Evolutionary conservation across 2,888 invertebrate genomes (phyloP).

Genomic region (Penaeus monodon): DNA sequence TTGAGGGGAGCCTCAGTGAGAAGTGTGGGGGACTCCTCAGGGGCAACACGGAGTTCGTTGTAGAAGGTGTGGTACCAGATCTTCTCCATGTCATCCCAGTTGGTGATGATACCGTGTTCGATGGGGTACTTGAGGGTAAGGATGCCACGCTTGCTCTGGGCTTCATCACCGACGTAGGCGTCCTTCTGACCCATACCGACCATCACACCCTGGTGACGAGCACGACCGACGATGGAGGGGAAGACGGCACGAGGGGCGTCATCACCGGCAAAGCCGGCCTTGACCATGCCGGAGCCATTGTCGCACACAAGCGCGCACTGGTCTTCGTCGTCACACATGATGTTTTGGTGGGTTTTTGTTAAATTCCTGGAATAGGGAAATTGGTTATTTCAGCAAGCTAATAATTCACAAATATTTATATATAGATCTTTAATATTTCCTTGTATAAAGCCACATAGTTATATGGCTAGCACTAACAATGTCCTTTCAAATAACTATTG

Average conservation of each 20-base stretch:
- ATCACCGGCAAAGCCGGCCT: constrained; percentile 56
- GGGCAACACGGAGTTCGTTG: constrained; percentile 95
- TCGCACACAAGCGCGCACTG: constrained; percentile 28
- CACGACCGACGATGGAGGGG: constrained; percentile 58
- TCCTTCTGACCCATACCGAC: constrained; percentile 64
- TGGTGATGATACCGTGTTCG: constrained; percentile 74
- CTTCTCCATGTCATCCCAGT: constrained; percentile 99
- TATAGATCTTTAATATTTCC: too few species aligned
- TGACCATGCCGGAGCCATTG: constrained; percentile 55
- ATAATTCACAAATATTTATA: too few species aligned
- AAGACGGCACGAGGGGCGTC: constrained; percentile 53
- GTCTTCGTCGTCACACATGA: constrained; percentile 16
- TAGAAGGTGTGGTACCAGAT: constrained; percentile 99
- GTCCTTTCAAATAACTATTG: too few species aligned
- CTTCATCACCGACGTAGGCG: constrained; percentile 65
- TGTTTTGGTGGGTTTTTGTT: too few species aligned
- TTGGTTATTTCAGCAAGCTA: too few species aligned
- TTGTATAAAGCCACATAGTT: too few species aligned
- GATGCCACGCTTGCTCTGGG: constrained; percentile 66
- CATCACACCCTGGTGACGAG: constrained; percentile 57
- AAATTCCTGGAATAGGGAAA: too few species aligned
- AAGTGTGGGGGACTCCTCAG: constrained; percentile 77
- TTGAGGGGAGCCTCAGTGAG: constrained; percentile 93
- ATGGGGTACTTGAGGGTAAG: constrained; percentile 65
- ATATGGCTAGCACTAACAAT: too few species aligned